Conservation (phyloP, 2,113 vertebrate species). For the Mirounga angustirostris region DNA sequence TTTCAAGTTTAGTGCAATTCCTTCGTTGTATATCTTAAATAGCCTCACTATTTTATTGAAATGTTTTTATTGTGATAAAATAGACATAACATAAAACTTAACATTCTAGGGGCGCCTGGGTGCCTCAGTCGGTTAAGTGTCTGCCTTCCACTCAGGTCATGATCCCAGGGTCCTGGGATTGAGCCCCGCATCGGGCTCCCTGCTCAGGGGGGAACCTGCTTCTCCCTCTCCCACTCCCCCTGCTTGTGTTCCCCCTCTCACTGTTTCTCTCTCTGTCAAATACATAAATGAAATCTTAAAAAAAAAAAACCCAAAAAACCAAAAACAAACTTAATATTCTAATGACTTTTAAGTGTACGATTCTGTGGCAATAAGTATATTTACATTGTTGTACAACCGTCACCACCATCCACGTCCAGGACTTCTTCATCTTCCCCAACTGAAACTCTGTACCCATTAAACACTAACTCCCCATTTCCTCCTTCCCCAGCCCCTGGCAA, state of each 20-base stretch:
- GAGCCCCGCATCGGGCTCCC: too few relatives aligned
- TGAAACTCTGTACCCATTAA: background rate
- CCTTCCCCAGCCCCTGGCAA: background rate
- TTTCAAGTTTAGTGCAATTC: background rate
- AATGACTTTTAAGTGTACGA: background rate
- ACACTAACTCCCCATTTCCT: background rate
- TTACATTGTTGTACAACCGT: background rate
- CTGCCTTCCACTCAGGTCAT: too few relatives aligned
- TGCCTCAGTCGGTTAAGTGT: too few relatives aligned
- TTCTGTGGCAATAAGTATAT: background rate
- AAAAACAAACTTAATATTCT: too few relatives aligned
- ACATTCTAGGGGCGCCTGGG: background rate
- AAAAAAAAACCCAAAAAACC: too few relatives aligned
- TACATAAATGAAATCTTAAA: too few relatives aligned
- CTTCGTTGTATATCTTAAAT: background rate
- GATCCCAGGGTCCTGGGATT: too few relatives aligned
- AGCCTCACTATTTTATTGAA: background rate
- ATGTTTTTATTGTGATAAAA: slow-evolving; percentile 4
- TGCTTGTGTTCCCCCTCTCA: too few relatives aligned
- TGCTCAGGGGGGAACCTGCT: too few relatives aligned
- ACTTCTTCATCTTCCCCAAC: background rate
- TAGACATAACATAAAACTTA: background rate
- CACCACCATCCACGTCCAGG: background rate
- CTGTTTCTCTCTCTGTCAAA: too few relatives aligned
- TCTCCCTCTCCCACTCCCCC: too few relatives aligned